Evolutionary conservation across 2,797 vertebrate species (phyloP), one percentile per base, ranked within the genome.

Genomic region (Paedocypris micromegethes): DNA sequence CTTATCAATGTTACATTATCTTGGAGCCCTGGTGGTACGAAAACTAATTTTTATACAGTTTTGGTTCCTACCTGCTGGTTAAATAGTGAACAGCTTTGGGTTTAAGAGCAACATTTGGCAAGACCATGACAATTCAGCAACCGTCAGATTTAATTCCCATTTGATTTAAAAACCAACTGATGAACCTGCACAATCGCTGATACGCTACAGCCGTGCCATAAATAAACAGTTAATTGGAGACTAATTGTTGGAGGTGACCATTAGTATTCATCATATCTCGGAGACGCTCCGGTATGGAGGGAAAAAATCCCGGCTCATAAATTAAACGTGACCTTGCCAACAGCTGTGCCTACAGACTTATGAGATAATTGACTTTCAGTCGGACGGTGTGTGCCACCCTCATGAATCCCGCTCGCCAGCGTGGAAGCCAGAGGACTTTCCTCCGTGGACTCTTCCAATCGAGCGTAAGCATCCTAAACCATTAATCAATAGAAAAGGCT

Each of bases 261-360:
- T 87, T 86, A 85, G 88, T 88, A 89, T 89, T 88, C 86, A 76
- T 76, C 76, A 68, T 64, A 23, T n/a, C 52, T 48, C 58, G 0
- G 8, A 57, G 23, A 60, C 75, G 46, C 58, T 53, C 40, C 66
- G 5, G 55, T 75, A 58, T 68, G 59, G 70, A 57, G 56, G 57
- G 60, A 66, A 57, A 74, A 71, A 79, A 76, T 68, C 53, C 79
- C 65, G 65, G 23, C 73, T 75, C 81, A 82, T 84, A 80, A 85
- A 86, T 82, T 76, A 84, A 85, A 82, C 76, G 74, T 86, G 87
- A 90, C 88, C 86, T 90, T 88, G 87, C 79, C 80, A 83, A 84
- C 87, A 89, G 86, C 88, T 89, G 86, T 84, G 82, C 81, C 84
- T 83, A 83, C 84, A 85, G 87, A 87, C 85, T 88, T 89, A 85